These are phyloP conservation scores for Ceratosolen solmsi DNA, from an alignment of 1,140 invertebrate species.

Conservation along the genomic window DNA sequence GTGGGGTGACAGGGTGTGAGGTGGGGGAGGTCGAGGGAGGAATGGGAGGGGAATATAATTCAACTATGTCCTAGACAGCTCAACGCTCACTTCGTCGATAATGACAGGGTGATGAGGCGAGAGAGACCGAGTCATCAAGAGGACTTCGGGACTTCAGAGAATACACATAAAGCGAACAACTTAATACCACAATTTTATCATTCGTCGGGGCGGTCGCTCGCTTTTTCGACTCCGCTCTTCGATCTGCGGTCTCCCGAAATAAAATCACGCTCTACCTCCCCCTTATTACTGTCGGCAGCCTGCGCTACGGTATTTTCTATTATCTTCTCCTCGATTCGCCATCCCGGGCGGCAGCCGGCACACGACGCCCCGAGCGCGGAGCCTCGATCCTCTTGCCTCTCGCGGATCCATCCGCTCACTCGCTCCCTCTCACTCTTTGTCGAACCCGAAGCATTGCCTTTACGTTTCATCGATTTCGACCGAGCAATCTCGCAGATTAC, in stretches of 20 bases:
- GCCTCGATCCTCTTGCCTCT: constrained; percentile 45
- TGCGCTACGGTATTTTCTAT: constrained; percentile 38
- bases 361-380: constrained; percentile 1
- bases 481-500: background rate
- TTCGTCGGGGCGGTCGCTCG: constrained; percentile 59
- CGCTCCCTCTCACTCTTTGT: background rate
- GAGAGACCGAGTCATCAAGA: constrained; percentile 53
- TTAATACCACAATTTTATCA: constrained; percentile 75
- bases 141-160: constrained; percentile 71
- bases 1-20: too few species aligned
- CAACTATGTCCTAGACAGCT: constrained; percentile 20
- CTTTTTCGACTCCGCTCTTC: constrained; percentile 57
- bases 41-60: constrained; percentile 11
- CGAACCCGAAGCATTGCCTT: constrained; percentile 30
- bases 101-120: constrained; percentile 68
- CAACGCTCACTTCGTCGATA: constrained; percentile 52
- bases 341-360: background rate
- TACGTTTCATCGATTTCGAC: background rate
- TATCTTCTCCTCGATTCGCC: constrained; percentile 26
- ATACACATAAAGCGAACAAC: constrained; percentile 74
- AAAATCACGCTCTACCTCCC: constrained; percentile 68
- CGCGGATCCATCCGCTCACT: constrained; percentile 51
- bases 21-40: background rate
- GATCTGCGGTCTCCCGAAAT: constrained; percentile 70
- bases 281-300: constrained; percentile 59